Conservation (phyloP, 1,140 invertebrate genomes). For the Ceratitis capitata region DNA sequence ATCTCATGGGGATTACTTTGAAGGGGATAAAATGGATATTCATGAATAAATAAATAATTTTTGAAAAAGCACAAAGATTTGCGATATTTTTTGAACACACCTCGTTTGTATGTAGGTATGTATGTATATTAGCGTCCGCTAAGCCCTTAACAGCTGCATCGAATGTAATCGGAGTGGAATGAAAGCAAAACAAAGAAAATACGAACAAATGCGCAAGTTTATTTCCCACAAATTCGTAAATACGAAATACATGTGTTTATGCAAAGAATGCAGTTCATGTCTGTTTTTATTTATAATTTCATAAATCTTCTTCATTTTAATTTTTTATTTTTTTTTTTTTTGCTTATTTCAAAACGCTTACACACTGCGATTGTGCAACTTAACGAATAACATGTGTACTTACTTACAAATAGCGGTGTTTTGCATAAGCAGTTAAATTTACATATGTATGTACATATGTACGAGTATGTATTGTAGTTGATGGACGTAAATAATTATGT, state of each 20-base stretch:
- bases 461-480: too few species aligned
- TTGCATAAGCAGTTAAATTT: neutral
- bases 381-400: neutral
- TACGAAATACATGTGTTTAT: neutral
- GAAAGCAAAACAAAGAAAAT: neutral
- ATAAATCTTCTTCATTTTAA: neutral
- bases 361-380: neutral
- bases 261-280: conserved; percentile 13
- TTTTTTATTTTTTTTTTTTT: too few species aligned
- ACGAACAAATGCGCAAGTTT: neutral
- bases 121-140: too few species aligned
- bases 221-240: neutral
- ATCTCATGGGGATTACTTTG: too few species aligned
- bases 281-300: neutral
- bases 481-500: too few species aligned
- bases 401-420: neutral
- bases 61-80: too few species aligned
- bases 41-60: too few species aligned
- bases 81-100: too few species aligned
- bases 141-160: neutral
- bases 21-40: too few species aligned
- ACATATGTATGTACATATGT: neutral
- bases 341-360: neutral
- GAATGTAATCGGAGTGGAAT: neutral
- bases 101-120: too few species aligned